A percentile compares a stretch with the other conserved stretches of the same genome.
phyloP scores from a whole-genome alignment of 2,113 vertebrate genomes.

The Leucopsar rothschildi region DNA sequence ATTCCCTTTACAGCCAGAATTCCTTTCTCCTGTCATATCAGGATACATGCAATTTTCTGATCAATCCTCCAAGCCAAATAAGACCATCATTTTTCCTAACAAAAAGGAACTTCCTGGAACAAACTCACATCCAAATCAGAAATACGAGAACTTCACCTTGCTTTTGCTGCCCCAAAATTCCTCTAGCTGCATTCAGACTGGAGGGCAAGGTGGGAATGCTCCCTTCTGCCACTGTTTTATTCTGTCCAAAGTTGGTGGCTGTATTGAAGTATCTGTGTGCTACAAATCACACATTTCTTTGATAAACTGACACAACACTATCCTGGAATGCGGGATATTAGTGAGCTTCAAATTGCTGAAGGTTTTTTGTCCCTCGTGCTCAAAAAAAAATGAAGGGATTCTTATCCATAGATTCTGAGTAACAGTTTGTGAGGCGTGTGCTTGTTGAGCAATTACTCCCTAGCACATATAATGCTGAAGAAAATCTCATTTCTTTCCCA shows the following conservation, averaged over 20 bases:
- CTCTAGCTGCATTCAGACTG: neutral
- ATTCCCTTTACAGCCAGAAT: neutral
- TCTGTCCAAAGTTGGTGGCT: neutral
- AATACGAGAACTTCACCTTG: neutral
- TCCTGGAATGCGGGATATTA: neutral
- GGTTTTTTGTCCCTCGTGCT: neutral
- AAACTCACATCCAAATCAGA: neutral
- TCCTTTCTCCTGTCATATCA: neutral
- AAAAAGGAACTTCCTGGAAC: neutral
- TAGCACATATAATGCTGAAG: neutral
- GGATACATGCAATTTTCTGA: neutral
- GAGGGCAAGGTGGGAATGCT: neutral
- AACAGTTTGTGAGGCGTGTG: accelerated
- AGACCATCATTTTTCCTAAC: neutral
- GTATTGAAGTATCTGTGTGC: neutral
- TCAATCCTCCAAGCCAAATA: neutral
- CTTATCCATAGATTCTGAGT: neutral
- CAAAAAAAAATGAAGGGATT: neutral
- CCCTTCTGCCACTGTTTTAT: neutral
- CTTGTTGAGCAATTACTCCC: neutral
- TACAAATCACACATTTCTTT: neutral
- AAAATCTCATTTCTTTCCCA: conserved; percentile 8
- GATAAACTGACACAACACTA: neutral
- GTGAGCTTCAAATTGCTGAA: neutral
- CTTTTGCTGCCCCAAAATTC: neutral